phyloP scores from a whole-genome alignment of 2,797 vertebrate species.

The Thalassophryne amazonica region DNA sequence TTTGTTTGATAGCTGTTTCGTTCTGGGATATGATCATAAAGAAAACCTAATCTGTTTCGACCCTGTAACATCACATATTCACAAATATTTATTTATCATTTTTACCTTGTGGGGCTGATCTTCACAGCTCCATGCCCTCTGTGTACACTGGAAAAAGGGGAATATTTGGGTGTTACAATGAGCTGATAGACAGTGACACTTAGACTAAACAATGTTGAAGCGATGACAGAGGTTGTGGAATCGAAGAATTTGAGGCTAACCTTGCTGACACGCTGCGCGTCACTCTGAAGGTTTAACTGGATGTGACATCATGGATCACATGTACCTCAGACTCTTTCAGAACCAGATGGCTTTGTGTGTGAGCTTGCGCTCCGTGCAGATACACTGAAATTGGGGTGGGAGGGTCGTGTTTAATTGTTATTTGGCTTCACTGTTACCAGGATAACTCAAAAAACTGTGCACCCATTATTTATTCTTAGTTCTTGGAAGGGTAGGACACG shows the following conservation, averaged over 20 bases:
- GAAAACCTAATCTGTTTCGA: no score
- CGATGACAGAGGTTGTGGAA: conserved; percentile 62
- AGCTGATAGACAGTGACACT: conserved; percentile 69
- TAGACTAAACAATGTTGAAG: conserved; percentile 72
- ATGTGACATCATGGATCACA: conserved; percentile 45
- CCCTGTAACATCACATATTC: no score
- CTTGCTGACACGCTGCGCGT: conserved; percentile 36
- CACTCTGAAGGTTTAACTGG: conserved; percentile 35
- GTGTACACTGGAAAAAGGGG: conserved; percentile 18
- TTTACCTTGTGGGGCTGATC: conserved; percentile 22
- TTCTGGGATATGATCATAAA: no score
- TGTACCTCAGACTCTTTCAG: background rate
- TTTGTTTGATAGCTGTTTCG: no score
- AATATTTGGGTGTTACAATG: conserved; percentile 35
- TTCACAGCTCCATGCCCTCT: conserved; percentile 11
- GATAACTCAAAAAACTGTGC: no score
- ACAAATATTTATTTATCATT: background rate
- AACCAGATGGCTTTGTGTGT: background rate
- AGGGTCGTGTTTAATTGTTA: no score
- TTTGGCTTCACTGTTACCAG: no score
- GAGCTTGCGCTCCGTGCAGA: background rate
- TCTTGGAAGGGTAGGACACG: no score
- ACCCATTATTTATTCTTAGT: no score
- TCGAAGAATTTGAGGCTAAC: conserved; percentile 32
- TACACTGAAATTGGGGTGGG: no score